phyloP scores from a whole-genome alignment of 1,140 invertebrate genomes.

The Physella acuta region DNA sequence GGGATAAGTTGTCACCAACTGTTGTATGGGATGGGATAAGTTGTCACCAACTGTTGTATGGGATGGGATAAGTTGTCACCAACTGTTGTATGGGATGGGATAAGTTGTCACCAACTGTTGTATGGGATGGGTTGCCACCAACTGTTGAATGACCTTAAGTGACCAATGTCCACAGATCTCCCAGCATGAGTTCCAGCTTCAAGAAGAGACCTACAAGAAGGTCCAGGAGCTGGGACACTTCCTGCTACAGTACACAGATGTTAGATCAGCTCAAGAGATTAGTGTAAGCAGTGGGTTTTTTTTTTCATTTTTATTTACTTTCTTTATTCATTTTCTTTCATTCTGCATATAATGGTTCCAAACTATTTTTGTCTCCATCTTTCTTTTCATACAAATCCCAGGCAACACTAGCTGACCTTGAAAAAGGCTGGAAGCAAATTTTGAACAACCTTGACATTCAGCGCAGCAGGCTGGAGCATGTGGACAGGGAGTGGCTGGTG shows the following conservation, averaged over 20 bases:
- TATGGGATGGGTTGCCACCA: too few species aligned
- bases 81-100: too few species aligned
- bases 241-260: conserved; percentile 69
- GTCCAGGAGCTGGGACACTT: conserved; percentile 58
- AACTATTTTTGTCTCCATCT: too few species aligned
- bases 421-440: conserved; percentile 60
- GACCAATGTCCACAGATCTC: conserved; percentile 33
- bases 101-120: too few species aligned
- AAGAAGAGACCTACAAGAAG: conserved; percentile 47
- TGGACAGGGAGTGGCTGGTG: conserved; percentile 56
- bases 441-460: conserved; percentile 71
- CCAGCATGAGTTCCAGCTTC: conserved; percentile 46
- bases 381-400: too few species aligned
- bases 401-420: conserved; percentile 32
- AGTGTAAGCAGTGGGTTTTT: conserved; percentile 28
- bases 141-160: not conserved
- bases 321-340: too few species aligned
- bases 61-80: too few species aligned
- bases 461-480: conserved; percentile 58
- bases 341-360: too few species aligned
- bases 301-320: too few species aligned
- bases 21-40: too few species aligned
- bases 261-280: conserved; percentile 36
- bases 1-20: too few species aligned
- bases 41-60: too few species aligned